Percentiles rank a stretch among this genome's conserved stretches.
Conservation (phyloP, 1,140 invertebrate species). For the Forficula auricularia region DNA sequence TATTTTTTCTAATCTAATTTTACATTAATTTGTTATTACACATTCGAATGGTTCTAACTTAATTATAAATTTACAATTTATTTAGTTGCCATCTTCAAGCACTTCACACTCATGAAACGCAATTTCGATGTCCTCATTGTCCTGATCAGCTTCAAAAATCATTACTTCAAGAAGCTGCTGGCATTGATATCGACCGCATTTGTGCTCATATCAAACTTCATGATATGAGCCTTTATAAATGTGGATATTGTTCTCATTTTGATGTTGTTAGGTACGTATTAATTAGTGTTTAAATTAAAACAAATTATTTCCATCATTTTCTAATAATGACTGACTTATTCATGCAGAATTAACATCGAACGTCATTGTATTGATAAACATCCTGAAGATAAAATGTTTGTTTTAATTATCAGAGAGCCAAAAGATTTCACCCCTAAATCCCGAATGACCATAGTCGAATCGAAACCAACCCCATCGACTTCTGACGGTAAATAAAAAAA, state of each 20-base stretch:
- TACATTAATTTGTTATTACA: too few species aligned
- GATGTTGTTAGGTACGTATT: constrained; percentile 31
- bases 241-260: constrained; percentile 42
- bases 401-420: constrained; percentile 37
- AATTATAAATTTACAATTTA: too few species aligned
- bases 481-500: too few species aligned
- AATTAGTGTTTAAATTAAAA: constrained; percentile 13
- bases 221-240: constrained; percentile 47
- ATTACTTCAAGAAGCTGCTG: constrained; percentile 2
- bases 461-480: too few species aligned
- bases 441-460: not conserved
- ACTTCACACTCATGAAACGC: constrained; percentile 39
- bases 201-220: constrained; percentile 56
- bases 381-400: constrained; percentile 29
- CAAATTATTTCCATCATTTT: constrained; percentile 10
- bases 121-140: constrained; percentile 54
- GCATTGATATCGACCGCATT: constrained; percentile 32
- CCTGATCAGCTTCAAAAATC: constrained; percentile 23
- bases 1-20: too few species aligned
- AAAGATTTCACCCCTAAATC: constrained; percentile 14
- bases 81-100: constrained; percentile 41
- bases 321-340: constrained; percentile 13
- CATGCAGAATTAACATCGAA: constrained; percentile 33
- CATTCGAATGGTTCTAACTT: too few species aligned
- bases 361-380: constrained; percentile 46